Percentiles rank a stretch among this genome's conserved stretches.
Evolutionary conservation across 1,140 invertebrate species (phyloP).

Genomic region (Pogonus chalceus): DNA sequence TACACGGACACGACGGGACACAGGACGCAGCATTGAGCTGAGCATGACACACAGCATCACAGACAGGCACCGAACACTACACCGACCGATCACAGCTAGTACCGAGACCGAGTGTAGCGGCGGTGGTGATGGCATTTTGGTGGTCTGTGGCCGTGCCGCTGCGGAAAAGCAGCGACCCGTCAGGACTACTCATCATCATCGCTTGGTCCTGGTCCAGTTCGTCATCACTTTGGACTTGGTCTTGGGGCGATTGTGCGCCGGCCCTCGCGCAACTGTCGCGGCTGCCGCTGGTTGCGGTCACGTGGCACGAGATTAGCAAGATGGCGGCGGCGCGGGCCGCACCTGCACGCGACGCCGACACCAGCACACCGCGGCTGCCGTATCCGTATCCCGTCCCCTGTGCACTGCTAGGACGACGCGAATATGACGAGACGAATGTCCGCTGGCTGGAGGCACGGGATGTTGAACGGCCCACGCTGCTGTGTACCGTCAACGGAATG

Average conservation of each 20-base stretch:
- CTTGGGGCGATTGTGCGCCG: conserved; percentile 38
- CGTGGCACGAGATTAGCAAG: conserved; percentile 80
- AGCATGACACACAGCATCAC: background rate
- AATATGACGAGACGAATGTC: conserved; percentile 48
- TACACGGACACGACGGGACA: too few relatives aligned
- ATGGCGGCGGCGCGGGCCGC: conserved; percentile 78
- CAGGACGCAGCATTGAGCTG: too few relatives aligned
- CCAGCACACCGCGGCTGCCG: conserved; percentile 47
- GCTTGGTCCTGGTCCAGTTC: conserved; percentile 31
- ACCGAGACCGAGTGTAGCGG: background rate
- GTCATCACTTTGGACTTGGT: conserved; percentile 36
- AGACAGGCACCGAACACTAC: background rate
- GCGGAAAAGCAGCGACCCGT: conserved; percentile 32
- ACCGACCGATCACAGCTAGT: background rate
- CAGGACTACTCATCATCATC: conserved; percentile 19
- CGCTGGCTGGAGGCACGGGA: conserved; percentile 60
- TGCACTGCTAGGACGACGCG: conserved; percentile 49
- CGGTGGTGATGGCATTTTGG: background rate
- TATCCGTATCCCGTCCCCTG: conserved; percentile 33
- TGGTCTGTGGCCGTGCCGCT: conserved; percentile 24
- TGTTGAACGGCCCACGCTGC: conserved; percentile 44
- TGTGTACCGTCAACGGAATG: conserved; percentile 51
- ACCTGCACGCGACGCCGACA: conserved; percentile 72
- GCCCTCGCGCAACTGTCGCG: conserved; percentile 39
- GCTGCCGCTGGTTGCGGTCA: conserved; percentile 41